Evolutionary conservation across 2,113 vertebrate genomes (phyloP).

Genomic region (Porphyrio hochstetteri): DNA sequence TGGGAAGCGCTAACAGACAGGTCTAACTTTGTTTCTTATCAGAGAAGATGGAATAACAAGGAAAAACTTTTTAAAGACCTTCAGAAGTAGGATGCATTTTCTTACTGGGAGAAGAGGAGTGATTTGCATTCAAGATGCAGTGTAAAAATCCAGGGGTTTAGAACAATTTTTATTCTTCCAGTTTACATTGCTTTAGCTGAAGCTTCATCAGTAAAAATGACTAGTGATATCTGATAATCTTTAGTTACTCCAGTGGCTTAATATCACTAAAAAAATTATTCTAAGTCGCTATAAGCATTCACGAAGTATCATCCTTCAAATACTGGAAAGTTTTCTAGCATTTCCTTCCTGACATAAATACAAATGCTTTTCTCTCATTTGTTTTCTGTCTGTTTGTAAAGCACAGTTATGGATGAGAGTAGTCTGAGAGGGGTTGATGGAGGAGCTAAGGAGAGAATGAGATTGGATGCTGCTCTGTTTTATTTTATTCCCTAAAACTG

Average conservation of each 20-base stretch:
- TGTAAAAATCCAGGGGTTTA: not conserved
- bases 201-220: not conserved
- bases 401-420: fast-evolving
- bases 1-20: not conserved
- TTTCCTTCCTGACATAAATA: not conserved
- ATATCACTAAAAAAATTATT: not conserved
- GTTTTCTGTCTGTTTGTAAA: not conserved
- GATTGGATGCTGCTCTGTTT: not conserved
- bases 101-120: not conserved
- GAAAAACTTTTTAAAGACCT: not conserved
- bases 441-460: not conserved
- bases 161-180: not conserved
- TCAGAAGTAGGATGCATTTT: not conserved
- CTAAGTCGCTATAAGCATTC: not conserved
- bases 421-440: not conserved
- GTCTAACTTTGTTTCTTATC: not conserved
- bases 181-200: not conserved
- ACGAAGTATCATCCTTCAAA: not conserved
- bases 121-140: not conserved
- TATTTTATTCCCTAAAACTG: not conserved
- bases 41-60: not conserved
- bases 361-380: not conserved
- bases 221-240: not conserved
- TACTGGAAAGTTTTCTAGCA: not conserved
- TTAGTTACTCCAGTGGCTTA: not conserved